Evolutionary conservation across 2,113 vertebrate species (phyloP), one percentile per base, ranked within the genome.

Genomic region (Chlamydotis undulata): DNA sequence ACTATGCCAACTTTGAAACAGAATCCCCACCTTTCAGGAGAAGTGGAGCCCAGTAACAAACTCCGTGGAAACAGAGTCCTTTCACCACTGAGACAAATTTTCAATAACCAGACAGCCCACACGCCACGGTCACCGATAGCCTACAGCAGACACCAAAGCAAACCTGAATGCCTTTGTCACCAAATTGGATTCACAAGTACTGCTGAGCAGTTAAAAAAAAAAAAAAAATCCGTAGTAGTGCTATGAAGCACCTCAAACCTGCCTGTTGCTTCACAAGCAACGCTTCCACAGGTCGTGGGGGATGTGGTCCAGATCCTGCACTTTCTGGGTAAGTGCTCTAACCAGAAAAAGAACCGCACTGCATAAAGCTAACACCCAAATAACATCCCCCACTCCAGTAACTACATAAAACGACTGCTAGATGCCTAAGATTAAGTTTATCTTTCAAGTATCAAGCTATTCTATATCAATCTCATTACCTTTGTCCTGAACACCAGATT

Each of bases 81-180:
- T 52, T 89, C 64, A 52, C 21, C 33, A 55, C 2, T 11, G 17
- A 45, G 31, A 14, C 17, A 9, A 15, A 24, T 26, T 70, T 76
- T 52, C 31, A 61, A 4, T n/a, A 90, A 64, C 17, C 37, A 77
- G 18, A 33, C 9, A 74, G 24, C 12, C 31, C 47, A 43, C 23
- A 10, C 26, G 35, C 7, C 2, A 1, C 3, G 12, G 39, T 9
- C 63, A 45, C 39, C 2, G 22, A 79, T 0, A 63, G 57, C n/a
- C n/a, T 63, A 23, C 23, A 80, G 23, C 1, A 3, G 78, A 9
- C 63, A 56, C 21, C 10, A 81, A 83, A 75, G 10, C 37, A 74
- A 90, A 63, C 22, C 50, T 25, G 24, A 76, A 73, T 0, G 0
- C 6, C 21, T 63, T 22, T 33, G 26, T 45, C 55, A 35, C 57